phyloP scores from a whole-genome alignment of 2,888 invertebrate genomes.

The Drosophila mercatorum region DNA sequence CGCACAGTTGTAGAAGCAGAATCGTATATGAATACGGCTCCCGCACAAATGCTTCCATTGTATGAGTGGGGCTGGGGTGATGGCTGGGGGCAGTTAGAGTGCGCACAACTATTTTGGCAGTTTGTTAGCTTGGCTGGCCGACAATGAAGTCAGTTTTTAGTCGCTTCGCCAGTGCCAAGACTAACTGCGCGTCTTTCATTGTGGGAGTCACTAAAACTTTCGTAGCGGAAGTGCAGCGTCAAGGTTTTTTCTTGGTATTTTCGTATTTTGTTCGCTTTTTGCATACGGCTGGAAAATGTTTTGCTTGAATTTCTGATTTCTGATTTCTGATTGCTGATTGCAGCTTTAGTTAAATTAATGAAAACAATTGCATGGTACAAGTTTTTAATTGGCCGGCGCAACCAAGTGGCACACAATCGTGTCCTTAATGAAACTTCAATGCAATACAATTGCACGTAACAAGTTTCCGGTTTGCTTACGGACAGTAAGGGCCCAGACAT shows the following conservation, averaged over 20 bases:
- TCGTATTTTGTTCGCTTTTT: slow-evolving; percentile 24
- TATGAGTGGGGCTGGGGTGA: not conserved
- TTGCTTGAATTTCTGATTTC: slow-evolving; percentile 30
- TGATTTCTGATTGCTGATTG: slow-evolving; percentile 28
- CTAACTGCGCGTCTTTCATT: slow-evolving; percentile 53
- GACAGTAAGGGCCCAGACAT: slow-evolving; percentile 11
- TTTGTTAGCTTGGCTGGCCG: slow-evolving; percentile 70
- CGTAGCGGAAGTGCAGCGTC: slow-evolving; percentile 59
- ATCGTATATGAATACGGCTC: slow-evolving; percentile 49
- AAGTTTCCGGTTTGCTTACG: slow-evolving; percentile 31
- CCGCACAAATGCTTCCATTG: slow-evolving; percentile 11
- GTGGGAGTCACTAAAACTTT: slow-evolving; percentile 73
- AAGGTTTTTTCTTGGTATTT: slow-evolving; percentile 36
- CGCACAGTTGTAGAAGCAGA: slow-evolving; percentile 61
- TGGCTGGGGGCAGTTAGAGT: not conserved
- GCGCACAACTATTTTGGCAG: slow-evolving; percentile 71
- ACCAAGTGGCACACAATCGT: slow-evolving; percentile 9
- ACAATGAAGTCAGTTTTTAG: slow-evolving; percentile 79
- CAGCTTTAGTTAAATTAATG: slow-evolving; percentile 59
- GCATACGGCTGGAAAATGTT: slow-evolving; percentile 43
- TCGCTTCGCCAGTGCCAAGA: slow-evolving; percentile 69
- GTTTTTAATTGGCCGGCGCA: slow-evolving; percentile 15
- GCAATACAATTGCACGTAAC: slow-evolving; percentile 32
- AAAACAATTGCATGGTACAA: slow-evolving; percentile 37
- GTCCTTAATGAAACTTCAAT: slow-evolving; percentile 28